Evolutionary conservation across 2,113 vertebrate genomes (phyloP).

Genomic region (Misgurnus mizolepis): DNA sequence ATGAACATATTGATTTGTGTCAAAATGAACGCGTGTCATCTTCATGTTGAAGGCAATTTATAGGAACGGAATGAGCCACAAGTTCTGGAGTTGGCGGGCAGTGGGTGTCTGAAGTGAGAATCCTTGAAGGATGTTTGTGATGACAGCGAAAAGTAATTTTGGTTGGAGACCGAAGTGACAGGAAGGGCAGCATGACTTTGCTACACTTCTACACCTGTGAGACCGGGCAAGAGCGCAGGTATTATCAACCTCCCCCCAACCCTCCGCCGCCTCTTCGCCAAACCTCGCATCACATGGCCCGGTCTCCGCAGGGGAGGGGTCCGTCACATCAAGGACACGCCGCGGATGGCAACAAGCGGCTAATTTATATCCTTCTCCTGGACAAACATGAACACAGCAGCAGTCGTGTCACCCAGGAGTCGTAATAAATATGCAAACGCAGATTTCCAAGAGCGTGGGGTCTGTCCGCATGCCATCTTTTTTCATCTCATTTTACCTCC

Average conservation of each 20-base stretch:
- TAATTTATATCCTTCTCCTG: constrained; percentile 47
- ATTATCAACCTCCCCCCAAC: constrained; percentile 30
- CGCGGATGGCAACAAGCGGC: constrained; percentile 42
- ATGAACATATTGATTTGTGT: constrained; percentile 40
- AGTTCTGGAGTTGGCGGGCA: constrained; percentile 13
- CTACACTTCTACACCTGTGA: constrained; percentile 36
- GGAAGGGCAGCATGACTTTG: constrained; percentile 53
- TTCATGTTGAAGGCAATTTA: neutral
- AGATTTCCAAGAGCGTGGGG: constrained; percentile 1
- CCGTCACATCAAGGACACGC: constrained; percentile 53
- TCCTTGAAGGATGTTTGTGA: constrained; percentile 24
- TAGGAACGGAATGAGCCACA: neutral
- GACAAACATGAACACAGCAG: constrained; percentile 43
- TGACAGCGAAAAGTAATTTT: constrained; percentile 43
- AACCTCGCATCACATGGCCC: neutral
- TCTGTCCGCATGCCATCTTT: neutral
- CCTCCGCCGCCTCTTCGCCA: constrained; percentile 34
- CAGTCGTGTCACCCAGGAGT: constrained; percentile 44
- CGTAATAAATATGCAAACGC: constrained; percentile 47
- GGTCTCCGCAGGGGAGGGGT: constrained; percentile 12
- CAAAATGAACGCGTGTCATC: neutral
- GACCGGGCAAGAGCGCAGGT: constrained; percentile 26
- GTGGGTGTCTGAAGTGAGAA: constrained; percentile 25
- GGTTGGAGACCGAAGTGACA: constrained; percentile 49
- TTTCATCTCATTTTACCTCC: constrained; percentile 25